Evolutionary conservation across 2,797 vertebrate genomes (phyloP), one percentile per base, ranked within the genome.

Genomic region (Heliangelus exortis): DNA sequence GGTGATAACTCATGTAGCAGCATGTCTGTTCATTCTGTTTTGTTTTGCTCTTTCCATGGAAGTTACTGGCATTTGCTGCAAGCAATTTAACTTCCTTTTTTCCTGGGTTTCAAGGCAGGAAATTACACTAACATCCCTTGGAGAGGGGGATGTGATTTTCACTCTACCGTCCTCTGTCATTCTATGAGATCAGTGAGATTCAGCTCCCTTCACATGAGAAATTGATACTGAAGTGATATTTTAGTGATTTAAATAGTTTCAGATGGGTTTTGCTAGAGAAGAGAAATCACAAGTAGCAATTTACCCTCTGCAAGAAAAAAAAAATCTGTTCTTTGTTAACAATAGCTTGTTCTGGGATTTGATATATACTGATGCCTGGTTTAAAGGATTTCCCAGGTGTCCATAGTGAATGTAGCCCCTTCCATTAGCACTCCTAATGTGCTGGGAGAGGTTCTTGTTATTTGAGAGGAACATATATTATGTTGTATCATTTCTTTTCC

Each of bases 181-280:
- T 80, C 72, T 93, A 23, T 25, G 41, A 83, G 12, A 87, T 83
- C 72, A 92, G 21, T 22, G 36, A 83, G 12, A 87, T 80, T 87
- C 53, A 89, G n/a, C 21, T 93, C 77, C 23, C 21, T 87, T 92
- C 67, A 71, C 39, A 45, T 6, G 54, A 21, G 17, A 92, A 89
- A 92, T 65, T 68, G 50, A 80, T 77, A 54, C 20, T 73, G 72
- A 91, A 71, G 43, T 82, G 73, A 81, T 72, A 51, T 84, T 87
- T 93, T 80, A 74, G 76, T 71, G 55, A 65, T 79, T 92, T 94
- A 81, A 94, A 91, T 63, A 88, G 41, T 43, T 80, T 86, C 54
- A 78, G 62, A 75, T 48, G 16, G 10, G 4, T 26, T 89, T 83
- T 89, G 3, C 20, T 58, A n/a, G 6, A 81, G 58, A n/a, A 75